Conservation (phyloP, 2,888 invertebrate genomes). For the Sturmia bella region DNA sequence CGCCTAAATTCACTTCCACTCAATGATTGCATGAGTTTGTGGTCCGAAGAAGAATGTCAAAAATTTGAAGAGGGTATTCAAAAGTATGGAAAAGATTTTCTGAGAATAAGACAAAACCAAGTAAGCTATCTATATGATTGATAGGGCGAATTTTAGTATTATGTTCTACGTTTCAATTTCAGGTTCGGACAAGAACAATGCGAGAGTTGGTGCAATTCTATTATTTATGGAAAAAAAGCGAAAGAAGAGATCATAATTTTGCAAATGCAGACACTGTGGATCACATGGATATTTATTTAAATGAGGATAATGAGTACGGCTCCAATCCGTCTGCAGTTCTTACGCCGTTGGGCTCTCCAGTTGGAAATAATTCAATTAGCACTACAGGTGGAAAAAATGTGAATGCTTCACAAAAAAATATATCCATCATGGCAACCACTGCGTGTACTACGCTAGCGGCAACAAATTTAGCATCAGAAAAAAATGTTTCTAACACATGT, state of each 20-base stretch:
- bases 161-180: slow-evolving; percentile 10
- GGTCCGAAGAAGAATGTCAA: slow-evolving; percentile 98
- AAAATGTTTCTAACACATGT: slow-evolving; percentile 28
- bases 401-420: slow-evolving; percentile 72
- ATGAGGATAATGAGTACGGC: slow-evolving; percentile 75
- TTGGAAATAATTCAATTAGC: slow-evolving; percentile 23
- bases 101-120: slow-evolving; percentile 95
- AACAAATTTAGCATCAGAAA: slow-evolving; percentile 46
- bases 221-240: slow-evolving; percentile 99
- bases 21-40: slow-evolving; percentile 90
- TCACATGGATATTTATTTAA: slow-evolving; percentile 80
- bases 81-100: slow-evolving; percentile 97
- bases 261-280: slow-evolving; percentile 79
- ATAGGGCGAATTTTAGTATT: background rate
- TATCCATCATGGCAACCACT: slow-evolving; percentile 76
- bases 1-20: slow-evolving; percentile 87
- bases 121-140: slow-evolving; percentile 78
- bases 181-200: slow-evolving; percentile 93
- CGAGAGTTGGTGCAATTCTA: slow-evolving; percentile 98
- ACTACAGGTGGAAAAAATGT: slow-evolving; percentile 48
- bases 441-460: slow-evolving; percentile 41
- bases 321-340: slow-evolving; percentile 61
- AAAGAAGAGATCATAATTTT: slow-evolving; percentile 89
- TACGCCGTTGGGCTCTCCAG: slow-evolving; percentile 61
- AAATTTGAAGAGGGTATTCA: slow-evolving; percentile 98